Conservation (phyloP, 2,888 invertebrate species). For the Lysandra bellargus region DNA sequence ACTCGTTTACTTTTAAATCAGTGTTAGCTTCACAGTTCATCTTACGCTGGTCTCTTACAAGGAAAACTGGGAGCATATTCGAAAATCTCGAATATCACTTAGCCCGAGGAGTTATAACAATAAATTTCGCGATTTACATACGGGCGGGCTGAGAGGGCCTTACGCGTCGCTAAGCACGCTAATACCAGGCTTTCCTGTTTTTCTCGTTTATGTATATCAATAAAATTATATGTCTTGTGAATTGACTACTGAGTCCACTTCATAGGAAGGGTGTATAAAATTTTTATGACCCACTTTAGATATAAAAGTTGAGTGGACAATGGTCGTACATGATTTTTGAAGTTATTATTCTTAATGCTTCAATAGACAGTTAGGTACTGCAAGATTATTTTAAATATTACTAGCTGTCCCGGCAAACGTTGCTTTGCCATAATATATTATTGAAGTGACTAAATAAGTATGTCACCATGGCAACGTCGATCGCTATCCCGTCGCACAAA, state of each 20-base stretch:
- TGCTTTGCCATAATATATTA: no score
- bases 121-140: slow-evolving; percentile 75
- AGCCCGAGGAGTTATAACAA: slow-evolving; percentile 71
- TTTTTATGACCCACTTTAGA: background rate
- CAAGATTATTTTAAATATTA: no score
- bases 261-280: background rate
- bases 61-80: slow-evolving; percentile 63
- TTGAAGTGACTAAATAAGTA: no score
- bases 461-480: no score
- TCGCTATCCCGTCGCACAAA: no score
- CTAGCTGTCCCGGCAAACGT: no score
- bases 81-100: slow-evolving; percentile 75
- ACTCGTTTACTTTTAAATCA: background rate
- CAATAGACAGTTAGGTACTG: no score
- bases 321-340: background rate
- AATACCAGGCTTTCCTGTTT: slow-evolving; percentile 56
- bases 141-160: slow-evolving; percentile 58
- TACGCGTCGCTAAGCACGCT: slow-evolving; percentile 68
- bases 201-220: slow-evolving; percentile 40
- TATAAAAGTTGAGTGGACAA: background rate
- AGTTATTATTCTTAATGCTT: no score
- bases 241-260: slow-evolving; percentile 13
- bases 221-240: slow-evolving; percentile 36
- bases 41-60: slow-evolving; percentile 47
- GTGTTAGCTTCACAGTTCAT: slow-evolving; percentile 24